Evolutionary conservation across 2,797 vertebrate species (phyloP), one percentile per base, ranked within the genome.

Genomic region (Amphiprion clarkii): DNA sequence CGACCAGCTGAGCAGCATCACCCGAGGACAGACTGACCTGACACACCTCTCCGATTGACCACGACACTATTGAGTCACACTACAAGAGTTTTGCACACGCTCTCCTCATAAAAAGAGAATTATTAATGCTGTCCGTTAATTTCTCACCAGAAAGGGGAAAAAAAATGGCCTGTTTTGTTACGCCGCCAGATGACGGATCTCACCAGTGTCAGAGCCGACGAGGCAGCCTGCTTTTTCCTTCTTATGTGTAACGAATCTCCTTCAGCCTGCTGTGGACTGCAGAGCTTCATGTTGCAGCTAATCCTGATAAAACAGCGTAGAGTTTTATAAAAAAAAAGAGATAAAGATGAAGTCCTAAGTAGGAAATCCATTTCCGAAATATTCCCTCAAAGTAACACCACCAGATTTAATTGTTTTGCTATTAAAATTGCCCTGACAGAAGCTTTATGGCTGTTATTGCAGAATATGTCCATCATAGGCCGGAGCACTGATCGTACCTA

Each of bases 271-370:
- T 53, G 63, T 75, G 86, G 68, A 87, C 86, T 75, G 83, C 83
- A 83, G 74, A 90, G 85, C 83, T 82, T 88, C 79, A 51, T 57
- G 80, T 85, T 83, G 85, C 89, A 82, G 84, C 88, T 85, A 67
- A 82, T 81, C 44, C 31, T 53, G 12, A 79, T 68, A 4, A 61
- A 13, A 64, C 29, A 5, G n/a, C 17, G 46, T 67, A 25, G 49
- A 69, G 25, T 82, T 83, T 83, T 71, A 48, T 83, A 85, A 27
- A 27, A 27, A n/a, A 14, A 33, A n/a, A n/a, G n/a, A n/a, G n/a
- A n/a, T n/a, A n/a, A 6, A 33, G 48, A 63, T 58, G 16, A 78
- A 76, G 8, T 58, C 42, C 40, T 54, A 58, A 55, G 16, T 71
- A 60, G 67, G 52, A 68, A 79, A n/a, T 67, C 11, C 0, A 1